Evolutionary conservation across 2,888 invertebrate genomes (phyloP), one percentile per base, ranked within the genome.

Genomic region (Heliconius sara): DNA sequence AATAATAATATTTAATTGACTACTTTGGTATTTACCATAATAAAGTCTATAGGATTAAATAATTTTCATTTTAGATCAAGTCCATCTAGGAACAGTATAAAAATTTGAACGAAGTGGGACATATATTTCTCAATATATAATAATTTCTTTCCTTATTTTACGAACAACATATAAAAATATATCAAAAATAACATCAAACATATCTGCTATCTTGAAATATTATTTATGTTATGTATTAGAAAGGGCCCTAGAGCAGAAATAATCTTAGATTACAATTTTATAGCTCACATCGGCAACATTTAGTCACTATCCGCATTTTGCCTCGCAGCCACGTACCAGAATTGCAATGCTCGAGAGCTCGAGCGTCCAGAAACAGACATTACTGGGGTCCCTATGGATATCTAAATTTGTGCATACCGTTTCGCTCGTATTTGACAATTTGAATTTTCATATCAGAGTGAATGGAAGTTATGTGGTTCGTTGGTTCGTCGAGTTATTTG

Each of bases 221-320:
- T 70, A 43, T 70, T 70, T 70, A 47, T 47, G 13, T 43, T 60
- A 57, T 60, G 27, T 57, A 73, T 60, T n/a, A 60, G 60, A 25
- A 34, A n/a, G n/a, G 10, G 30, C 65, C 74, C 25, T 39, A 34
- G 43, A 66, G 75, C 66, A 65, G 27, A 75, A 66, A 47, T 66
- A 39, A 60, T 73, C 47, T 73, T 30, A 75, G 67, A 70, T 63
- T 74, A 79, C 63, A 79, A 30, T 75, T 78, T 75, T 75, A 75
- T 63, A 75, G 68, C 67, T 60, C 34, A 68, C n/a, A 78, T 74
- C 60, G 60, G 30, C 63, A 75, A 43, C 75, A 65, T 75, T 75
- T 65, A 65, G 22, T 43, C 27, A 66, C 47, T 66, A 47, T 75
- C 16, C 60, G 63, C 22, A 66, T 75, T 66, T 66, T 66, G 73